These are phyloP conservation scores for Thripadectes ignobilis DNA, from an alignment of 2,797 vertebrate species.

Conservation along the genomic window DNA sequence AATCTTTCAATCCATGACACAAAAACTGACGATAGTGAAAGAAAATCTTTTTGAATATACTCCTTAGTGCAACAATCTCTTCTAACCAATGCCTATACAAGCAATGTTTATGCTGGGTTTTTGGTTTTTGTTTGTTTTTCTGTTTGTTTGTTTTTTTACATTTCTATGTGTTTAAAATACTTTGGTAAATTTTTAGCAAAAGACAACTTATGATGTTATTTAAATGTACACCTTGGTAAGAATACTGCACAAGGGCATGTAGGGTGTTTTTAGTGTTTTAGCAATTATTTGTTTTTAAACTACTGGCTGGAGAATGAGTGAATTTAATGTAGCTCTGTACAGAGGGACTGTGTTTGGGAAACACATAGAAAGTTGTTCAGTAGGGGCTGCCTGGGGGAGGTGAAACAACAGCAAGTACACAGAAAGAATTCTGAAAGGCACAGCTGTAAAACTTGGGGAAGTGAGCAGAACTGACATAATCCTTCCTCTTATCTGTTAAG, in stretches of 20 bases:
- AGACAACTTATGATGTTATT: constrained; percentile 85
- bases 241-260: constrained; percentile 78
- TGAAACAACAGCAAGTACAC: neutral
- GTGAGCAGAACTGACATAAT: neutral
- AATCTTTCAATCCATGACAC: constrained; percentile 35
- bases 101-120: constrained; percentile 86
- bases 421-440: constrained; percentile 8
- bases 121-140: constrained; percentile 56
- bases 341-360: constrained; percentile 7
- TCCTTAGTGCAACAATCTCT: constrained; percentile 76
- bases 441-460: neutral
- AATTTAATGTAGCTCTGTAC: constrained; percentile 41
- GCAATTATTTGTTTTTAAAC: constrained; percentile 62
- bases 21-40: constrained; percentile 58
- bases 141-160: constrained; percentile 79
- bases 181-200: constrained; percentile 95
- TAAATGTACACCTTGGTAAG: constrained; percentile 81
- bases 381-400: neutral
- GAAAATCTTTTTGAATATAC: constrained; percentile 78
- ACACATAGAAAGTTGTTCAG: constrained; percentile 8
- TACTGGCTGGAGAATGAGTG: constrained; percentile 30
- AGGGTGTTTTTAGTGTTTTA: constrained; percentile 82
- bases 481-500: constrained; percentile 19
- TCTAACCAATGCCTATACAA: constrained; percentile 83
- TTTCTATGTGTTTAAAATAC: constrained; percentile 94